Conservation (phyloP, 2,797 vertebrate genomes). For the Champsocephalus esox region DNA sequence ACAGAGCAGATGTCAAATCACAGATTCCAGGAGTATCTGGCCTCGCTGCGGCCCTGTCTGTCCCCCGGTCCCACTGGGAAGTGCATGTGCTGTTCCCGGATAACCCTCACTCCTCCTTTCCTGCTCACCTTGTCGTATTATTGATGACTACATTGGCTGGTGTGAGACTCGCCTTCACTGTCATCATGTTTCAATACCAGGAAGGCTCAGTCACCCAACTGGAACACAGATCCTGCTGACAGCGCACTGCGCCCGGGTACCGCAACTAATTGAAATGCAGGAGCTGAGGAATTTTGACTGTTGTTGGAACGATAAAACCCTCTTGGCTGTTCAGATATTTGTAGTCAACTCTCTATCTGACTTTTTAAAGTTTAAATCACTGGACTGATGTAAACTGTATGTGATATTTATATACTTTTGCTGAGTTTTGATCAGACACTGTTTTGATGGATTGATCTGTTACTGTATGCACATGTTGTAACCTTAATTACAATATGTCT, state of each 20-base stretch:
- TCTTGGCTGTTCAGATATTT: slow-evolving; percentile 11
- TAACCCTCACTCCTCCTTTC: slow-evolving; percentile 35
- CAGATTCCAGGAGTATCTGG: slow-evolving; percentile 60
- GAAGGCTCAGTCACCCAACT: slow-evolving; percentile 49
- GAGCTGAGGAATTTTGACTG: slow-evolving; percentile 24
- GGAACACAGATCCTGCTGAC: slow-evolving; percentile 64
- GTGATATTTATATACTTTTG: slow-evolving; percentile 12
- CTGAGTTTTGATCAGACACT: neutral
- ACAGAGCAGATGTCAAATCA: slow-evolving; percentile 61
- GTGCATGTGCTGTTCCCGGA: slow-evolving; percentile 54
- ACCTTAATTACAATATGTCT: slow-evolving; percentile 1
- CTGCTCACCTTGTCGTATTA: slow-evolving; percentile 79
- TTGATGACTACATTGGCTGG: slow-evolving; percentile 76
- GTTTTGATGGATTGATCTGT: slow-evolving; percentile 11
- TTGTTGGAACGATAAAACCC: slow-evolving; percentile 30
- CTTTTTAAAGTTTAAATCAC: slow-evolving; percentile 9
- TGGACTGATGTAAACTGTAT: slow-evolving; percentile 5
- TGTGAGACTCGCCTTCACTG: slow-evolving; percentile 62
- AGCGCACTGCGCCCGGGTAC: slow-evolving; percentile 24
- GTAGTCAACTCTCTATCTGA: slow-evolving; percentile 5
- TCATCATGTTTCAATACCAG: slow-evolving; percentile 58
- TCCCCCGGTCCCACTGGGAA: slow-evolving; percentile 49
- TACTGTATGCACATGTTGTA: neutral
- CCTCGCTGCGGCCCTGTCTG: slow-evolving; percentile 52
- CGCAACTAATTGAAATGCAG: slow-evolving; percentile 25